Percentiles rank a stretch among this genome's conserved stretches.
phyloP scores from a whole-genome alignment of 1,140 invertebrate genomes.

The Orchestia grillus region DNA sequence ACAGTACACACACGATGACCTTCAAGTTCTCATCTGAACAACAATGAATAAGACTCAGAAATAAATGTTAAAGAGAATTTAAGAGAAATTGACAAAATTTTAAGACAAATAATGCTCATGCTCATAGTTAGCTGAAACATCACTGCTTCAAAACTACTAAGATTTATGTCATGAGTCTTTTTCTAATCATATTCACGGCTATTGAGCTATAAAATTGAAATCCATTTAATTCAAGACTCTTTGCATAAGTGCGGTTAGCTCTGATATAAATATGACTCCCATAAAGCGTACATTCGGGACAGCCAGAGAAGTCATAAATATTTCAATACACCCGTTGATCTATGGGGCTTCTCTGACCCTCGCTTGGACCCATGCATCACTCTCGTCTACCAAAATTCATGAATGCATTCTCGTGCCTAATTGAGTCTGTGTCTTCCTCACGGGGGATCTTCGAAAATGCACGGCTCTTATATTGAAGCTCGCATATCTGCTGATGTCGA shows the following conservation, averaged over 20 bases:
- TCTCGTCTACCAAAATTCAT: not conserved
- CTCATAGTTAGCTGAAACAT: too few species aligned
- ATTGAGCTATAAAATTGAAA: not conserved
- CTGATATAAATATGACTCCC: not conserved
- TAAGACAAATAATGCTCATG: too few species aligned
- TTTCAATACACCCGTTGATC: not conserved
- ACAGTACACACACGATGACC: too few species aligned
- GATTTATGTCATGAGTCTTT: too few species aligned
- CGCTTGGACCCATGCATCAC: not conserved
- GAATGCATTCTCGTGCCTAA: conserved; percentile 6
- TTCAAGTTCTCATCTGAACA: too few species aligned
- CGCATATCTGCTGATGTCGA: conserved; percentile 23
- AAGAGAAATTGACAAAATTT: too few species aligned
- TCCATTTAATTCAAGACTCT: not conserved
- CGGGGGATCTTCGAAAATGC: not conserved
- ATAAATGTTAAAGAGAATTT: too few species aligned
- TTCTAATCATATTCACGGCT: too few species aligned
- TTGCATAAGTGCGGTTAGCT: not conserved
- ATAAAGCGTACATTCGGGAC: not conserved
- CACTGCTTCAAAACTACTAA: too few species aligned
- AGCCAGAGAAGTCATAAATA: not conserved
- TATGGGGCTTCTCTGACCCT: not conserved
- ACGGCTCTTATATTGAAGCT: not conserved
- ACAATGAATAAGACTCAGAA: too few species aligned
- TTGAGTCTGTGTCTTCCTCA: conserved; percentile 33